Conservation (phyloP, 2,888 invertebrate species). For the Nineta flava region DNA sequence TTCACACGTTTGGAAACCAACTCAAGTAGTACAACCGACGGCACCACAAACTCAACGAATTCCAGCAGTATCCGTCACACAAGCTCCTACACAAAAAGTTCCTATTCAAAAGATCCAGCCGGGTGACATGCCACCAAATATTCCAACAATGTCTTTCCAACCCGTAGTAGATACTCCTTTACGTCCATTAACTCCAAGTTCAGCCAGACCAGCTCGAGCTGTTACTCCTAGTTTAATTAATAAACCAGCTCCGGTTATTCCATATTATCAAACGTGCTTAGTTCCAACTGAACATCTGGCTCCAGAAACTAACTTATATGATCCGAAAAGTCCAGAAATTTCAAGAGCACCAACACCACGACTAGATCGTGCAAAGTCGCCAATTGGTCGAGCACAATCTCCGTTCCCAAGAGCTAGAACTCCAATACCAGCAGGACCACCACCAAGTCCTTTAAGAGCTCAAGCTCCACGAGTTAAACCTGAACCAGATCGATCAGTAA, state of each 20-base stretch:
- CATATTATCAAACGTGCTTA: constrained; percentile 63
- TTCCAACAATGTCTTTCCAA: constrained; percentile 43
- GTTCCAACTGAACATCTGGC: constrained; percentile 49
- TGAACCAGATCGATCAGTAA: constrained; percentile 14
- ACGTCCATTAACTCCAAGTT: constrained; percentile 26
- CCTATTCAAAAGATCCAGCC: constrained; percentile 19
- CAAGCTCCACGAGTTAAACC: constrained; percentile 48
- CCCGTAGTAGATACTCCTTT: constrained; percentile 38
- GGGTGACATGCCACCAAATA: constrained; percentile 25
- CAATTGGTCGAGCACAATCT: constrained; percentile 38
- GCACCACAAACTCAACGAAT: not conserved
- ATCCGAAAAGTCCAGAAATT: constrained; percentile 39
- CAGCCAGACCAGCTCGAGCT: constrained; percentile 39
- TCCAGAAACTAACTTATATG: constrained; percentile 39
- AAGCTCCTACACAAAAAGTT: not conserved
- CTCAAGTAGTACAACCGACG: not conserved
- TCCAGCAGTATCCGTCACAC: not conserved
- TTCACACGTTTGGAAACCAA: not conserved
- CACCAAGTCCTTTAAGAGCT: constrained; percentile 47
- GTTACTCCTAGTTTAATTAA: constrained; percentile 56
- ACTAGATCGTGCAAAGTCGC: constrained; percentile 23
- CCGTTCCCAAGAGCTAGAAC: constrained; percentile 27
- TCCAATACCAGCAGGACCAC: constrained; percentile 39
- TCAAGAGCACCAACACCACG: constrained; percentile 51
- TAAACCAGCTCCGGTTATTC: constrained; percentile 58